Percentiles rank a stretch among this genome's conserved stretches.
Conservation (phyloP, 2,797 vertebrate species). For the Sarcoramphus papa region DNA sequence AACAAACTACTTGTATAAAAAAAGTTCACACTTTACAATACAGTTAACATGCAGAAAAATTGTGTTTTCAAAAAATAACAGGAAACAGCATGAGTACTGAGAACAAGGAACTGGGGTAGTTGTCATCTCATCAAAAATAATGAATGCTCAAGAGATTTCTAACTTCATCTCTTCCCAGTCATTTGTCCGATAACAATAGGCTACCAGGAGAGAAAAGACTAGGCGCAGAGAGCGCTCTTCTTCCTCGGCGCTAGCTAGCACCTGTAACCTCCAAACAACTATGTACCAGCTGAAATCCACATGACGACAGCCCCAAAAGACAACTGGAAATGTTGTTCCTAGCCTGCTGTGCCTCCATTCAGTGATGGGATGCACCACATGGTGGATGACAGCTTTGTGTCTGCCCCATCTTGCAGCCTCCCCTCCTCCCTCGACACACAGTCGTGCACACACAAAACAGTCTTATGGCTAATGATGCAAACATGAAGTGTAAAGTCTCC, state of each 20-base stretch:
- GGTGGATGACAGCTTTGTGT: conserved; percentile 74
- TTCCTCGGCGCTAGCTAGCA: conserved; percentile 75
- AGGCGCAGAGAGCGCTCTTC: conserved; percentile 13
- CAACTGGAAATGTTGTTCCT: conserved; percentile 72
- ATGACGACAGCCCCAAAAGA: conserved; percentile 71
- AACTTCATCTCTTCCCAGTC: conserved; percentile 70
- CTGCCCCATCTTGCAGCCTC: conserved; percentile 70
- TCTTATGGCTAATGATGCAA: conserved; percentile 79
- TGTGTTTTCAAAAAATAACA: conserved; percentile 57
- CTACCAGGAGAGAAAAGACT: conserved; percentile 56
- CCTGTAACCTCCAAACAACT: conserved; percentile 75
- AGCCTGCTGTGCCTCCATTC: conserved; percentile 74
- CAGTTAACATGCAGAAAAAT: conserved; percentile 58
- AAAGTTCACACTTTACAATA: conserved; percentile 42
- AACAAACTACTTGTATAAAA: background rate
- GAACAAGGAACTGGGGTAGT: conserved; percentile 64
- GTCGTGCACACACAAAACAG: conserved; percentile 71
- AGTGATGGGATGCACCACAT: conserved; percentile 64
- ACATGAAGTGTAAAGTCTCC: conserved; percentile 88
- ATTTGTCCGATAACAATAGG: conserved; percentile 74
- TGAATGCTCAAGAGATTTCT: conserved; percentile 83
- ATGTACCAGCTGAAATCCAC: conserved; percentile 69
- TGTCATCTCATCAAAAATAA: conserved; percentile 86
- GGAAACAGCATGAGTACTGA: conserved; percentile 62
- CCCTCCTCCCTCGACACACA: conserved; percentile 64